These are phyloP conservation scores for Mastigias papua DNA, from an alignment of 30 jellyfish, hydroid and myxozoan species.

Conservation along the genomic window DNA sequence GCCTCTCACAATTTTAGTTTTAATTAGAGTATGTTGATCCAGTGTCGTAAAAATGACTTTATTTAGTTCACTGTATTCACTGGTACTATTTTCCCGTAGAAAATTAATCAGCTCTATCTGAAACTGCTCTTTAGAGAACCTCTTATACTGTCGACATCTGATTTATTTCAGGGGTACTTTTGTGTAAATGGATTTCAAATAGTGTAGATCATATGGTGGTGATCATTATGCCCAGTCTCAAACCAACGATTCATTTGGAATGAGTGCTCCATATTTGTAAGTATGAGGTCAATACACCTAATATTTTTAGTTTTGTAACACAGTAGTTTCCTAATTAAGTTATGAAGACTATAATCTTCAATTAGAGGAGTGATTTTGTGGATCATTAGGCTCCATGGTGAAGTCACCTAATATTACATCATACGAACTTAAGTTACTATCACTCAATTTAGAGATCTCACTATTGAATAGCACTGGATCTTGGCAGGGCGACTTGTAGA, in stretches of 20 bases:
- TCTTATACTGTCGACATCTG: not conserved
- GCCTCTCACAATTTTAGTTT: too few relatives aligned
- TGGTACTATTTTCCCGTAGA: not conserved
- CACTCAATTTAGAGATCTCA: not conserved
- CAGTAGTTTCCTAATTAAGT: not conserved
- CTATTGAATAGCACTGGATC: not conserved
- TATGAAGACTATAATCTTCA: not conserved
- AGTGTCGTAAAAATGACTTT: too few relatives aligned
- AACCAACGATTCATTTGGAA: not conserved
- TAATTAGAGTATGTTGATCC: too few relatives aligned
- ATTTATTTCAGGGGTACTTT: not conserved
- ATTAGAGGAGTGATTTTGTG: not conserved
- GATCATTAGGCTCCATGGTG: not conserved
- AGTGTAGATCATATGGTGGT: not conserved
- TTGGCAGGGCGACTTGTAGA: not conserved
- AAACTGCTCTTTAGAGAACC: not conserved
- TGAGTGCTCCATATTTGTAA: not conserved
- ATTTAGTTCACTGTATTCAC: too few relatives aligned
- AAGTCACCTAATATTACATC: not conserved
- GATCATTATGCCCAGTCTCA: not conserved
- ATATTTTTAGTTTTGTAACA: not conserved
- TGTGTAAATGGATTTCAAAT: not conserved
- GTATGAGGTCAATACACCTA: not conserved
- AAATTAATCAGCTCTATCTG: not conserved
- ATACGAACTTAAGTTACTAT: not conserved